These are phyloP conservation scores for Cryptus viduatorius DNA, from an alignment of 2,888 invertebrate species.

Conservation along the genomic window DNA sequence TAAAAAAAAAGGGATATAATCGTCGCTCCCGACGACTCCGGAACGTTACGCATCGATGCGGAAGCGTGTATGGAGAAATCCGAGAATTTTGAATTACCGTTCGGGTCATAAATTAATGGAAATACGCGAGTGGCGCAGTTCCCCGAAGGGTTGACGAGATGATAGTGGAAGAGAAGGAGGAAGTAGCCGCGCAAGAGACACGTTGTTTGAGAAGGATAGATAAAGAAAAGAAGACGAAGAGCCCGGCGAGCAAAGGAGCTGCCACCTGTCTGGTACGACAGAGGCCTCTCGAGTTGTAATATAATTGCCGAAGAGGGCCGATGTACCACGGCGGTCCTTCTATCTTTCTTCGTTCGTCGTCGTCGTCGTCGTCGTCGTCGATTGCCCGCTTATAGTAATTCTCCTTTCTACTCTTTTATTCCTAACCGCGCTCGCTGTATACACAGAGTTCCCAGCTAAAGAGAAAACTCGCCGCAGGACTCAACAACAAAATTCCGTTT, in stretches of 20 bases:
- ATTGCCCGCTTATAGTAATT: conserved; percentile 59
- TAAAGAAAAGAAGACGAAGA: conserved; percentile 54
- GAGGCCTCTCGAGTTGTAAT: conserved; percentile 76
- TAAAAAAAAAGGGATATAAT: conserved; percentile 1
- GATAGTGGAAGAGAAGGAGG: conserved; percentile 31
- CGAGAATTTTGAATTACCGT: conserved; percentile 54
- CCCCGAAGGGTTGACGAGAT: conserved; percentile 40
- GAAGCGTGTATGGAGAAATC: conserved; percentile 25
- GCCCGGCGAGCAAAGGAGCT: conserved; percentile 65
- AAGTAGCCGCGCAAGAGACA: conserved; percentile 19
- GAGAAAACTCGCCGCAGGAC: conserved; percentile 26
- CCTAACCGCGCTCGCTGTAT: background rate
- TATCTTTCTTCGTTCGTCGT: conserved; percentile 69
- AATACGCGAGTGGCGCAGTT: conserved; percentile 35
- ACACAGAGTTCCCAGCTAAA: conserved; percentile 5
- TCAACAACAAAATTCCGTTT: conserved; percentile 52
- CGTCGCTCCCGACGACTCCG: conserved; percentile 15
- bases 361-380: conserved; percentile 66
- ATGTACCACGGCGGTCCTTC: conserved; percentile 66
- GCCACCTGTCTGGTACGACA: conserved; percentile 76
- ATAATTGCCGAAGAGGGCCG: conserved; percentile 77
- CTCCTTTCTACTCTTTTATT: conserved; percentile 39
- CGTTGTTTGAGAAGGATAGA: background rate
- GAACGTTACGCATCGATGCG: conserved; percentile 25
- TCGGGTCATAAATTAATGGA: conserved; percentile 52